Base-by-base conservation (phyloP, 2,797 vertebrate species). In the Hemitrygon akajei region DNA sequence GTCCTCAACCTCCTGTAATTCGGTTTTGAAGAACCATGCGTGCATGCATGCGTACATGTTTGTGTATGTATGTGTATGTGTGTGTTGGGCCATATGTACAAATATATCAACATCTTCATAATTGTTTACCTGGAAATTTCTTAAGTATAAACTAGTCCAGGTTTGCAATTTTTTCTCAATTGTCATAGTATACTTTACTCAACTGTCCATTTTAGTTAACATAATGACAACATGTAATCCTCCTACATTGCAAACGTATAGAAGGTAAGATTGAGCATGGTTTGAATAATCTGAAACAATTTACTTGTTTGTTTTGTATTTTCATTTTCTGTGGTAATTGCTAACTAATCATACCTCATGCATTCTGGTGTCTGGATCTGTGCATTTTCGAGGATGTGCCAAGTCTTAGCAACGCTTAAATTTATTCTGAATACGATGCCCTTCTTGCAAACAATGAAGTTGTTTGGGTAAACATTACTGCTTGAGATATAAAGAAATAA, bases 281-380 rank as follows among this genome's bases (percentile, higher is more conserved):
- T 91, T 91, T 91, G 37, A 63, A n/a, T 40, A 71, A 37, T 34
- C 66, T 91, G 60, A 91, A 71, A 91, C 37, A 56, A 63, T 91
- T 91, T 66, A 91, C 22, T 22, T 66, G 60, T 91, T 91, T 91
- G 87, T 69, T 37, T 91, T 91, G 30, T 37, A 69, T 91, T 69
- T 91, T 34, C 60, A 91, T 91, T 91, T 91, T 34, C 60, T 91
- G 20, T 66, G 69, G 87, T 91, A 71, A 69, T 69, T 91, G 87
- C 37, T 27, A 75, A 20, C 37, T 47, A 30, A 66, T 92, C 92
- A 75, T 25, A 71, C 66, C 40, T 92, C 69, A 92, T 73, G 34
- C 71, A 73, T 73, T 27, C 71, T 92, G 69, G 75, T 25, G 69
- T 92, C 12, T 73, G 69, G 20, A 27, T 92, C 40, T 92, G 20